Conservation (phyloP, 2,888 invertebrate genomes). For the Patella ulyssiponensis region DNA sequence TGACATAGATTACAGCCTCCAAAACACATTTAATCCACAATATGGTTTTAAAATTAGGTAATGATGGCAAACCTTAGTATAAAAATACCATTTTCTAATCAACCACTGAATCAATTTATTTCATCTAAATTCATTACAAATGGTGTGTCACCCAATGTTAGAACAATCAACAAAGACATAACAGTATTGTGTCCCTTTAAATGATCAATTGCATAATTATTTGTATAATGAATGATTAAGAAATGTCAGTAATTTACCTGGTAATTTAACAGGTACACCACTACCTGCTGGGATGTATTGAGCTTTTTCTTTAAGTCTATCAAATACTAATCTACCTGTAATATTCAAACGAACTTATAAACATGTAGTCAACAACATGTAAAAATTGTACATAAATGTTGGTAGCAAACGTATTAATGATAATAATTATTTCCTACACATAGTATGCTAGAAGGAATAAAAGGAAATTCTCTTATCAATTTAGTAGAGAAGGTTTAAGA, state of each 20-base stretch:
- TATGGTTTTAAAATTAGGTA: too few relatives aligned
- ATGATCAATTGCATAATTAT: not conserved
- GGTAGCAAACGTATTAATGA: too few relatives aligned
- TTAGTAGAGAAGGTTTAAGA: not conserved
- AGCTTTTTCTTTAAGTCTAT: slow-evolving; percentile 68
- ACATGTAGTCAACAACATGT: not conserved
- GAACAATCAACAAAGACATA: too few relatives aligned
- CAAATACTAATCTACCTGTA: slow-evolving; percentile 67
- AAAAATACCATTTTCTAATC: too few relatives aligned
- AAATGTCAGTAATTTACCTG: slow-evolving; percentile 57
- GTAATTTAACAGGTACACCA: slow-evolving; percentile 65
- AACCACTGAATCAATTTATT: too few relatives aligned
- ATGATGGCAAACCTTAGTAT: too few relatives aligned
- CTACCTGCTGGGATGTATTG: slow-evolving; percentile 75
- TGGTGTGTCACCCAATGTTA: too few relatives aligned
- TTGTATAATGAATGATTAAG: not conserved
- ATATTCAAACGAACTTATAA: slow-evolving; percentile 1
- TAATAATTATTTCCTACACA: not conserved
- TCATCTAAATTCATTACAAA: too few relatives aligned
- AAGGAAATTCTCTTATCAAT: not conserved
- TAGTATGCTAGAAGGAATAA: not conserved
- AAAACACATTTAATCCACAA: too few relatives aligned
- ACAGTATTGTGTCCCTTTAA: too few relatives aligned
- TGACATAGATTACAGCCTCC: too few relatives aligned
- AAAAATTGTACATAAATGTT: not conserved